Conservation (phyloP, 2,113 vertebrate genomes). For the Lophius piscatorius region DNA sequence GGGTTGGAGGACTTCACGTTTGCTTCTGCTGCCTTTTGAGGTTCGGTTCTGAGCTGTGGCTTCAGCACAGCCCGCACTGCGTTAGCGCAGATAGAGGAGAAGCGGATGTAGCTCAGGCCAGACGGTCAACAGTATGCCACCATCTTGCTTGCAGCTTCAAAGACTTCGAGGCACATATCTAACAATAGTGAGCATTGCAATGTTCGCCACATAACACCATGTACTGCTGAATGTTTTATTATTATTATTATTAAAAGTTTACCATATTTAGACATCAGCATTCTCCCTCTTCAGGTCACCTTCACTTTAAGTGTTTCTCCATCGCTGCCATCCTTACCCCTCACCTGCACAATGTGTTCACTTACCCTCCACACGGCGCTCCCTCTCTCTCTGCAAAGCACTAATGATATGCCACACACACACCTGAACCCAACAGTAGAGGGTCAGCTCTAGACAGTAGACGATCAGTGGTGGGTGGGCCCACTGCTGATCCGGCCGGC, state of each 20-base stretch:
- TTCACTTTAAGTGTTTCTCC: conserved; percentile 13
- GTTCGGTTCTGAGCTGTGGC: conserved; percentile 83
- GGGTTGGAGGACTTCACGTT: conserved; percentile 83
- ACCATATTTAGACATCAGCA: not conserved
- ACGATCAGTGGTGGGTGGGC: too few relatives aligned
- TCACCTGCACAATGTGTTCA: conserved; percentile 73
- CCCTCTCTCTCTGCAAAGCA: conserved; percentile 62
- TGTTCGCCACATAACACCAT: too few relatives aligned
- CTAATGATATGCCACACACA: too few relatives aligned
- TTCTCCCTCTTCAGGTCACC: not conserved
- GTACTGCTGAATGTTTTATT: too few relatives aligned
- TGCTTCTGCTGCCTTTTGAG: conserved; percentile 80
- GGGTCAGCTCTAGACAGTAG: too few relatives aligned
- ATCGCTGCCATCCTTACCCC: conserved; percentile 48
- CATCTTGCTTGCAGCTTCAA: too few relatives aligned
- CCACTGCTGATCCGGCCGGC: conserved; percentile 39
- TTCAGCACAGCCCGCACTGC: conserved; percentile 89
- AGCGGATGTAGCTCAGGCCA: conserved; percentile 97
- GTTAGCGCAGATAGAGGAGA: conserved; percentile 90
- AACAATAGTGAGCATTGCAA: too few relatives aligned
- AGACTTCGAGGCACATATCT: too few relatives aligned
- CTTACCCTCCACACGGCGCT: conserved; percentile 58
- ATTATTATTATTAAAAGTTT: not conserved
- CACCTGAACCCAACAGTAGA: conserved; percentile 69
- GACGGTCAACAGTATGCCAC: too few relatives aligned